phyloP scores from a whole-genome alignment of 2,888 invertebrate genomes.

The Lathronympha strigana region DNA sequence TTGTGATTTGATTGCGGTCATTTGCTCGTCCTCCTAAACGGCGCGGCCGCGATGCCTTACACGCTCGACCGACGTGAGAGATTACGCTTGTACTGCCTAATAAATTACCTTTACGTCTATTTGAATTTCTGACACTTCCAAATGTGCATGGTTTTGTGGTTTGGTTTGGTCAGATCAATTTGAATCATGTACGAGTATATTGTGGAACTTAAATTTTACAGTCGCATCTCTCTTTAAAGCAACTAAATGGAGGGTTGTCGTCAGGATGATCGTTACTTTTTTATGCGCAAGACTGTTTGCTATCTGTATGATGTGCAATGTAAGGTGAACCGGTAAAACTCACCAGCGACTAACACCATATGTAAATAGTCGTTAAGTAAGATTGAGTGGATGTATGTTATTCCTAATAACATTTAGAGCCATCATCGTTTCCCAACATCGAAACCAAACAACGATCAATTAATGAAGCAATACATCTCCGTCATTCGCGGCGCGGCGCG shows the following conservation, averaged over 20 bases:
- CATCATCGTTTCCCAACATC: constrained; percentile 42
- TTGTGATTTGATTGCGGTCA: constrained; percentile 77
- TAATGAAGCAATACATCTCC: constrained; percentile 63
- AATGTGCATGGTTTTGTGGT: constrained; percentile 43
- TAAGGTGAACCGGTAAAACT: not conserved
- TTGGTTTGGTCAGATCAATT: constrained; percentile 30
- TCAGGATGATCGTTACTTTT: too few species aligned
- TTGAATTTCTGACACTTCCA: constrained; percentile 48
- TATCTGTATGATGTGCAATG: not conserved
- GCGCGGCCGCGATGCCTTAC: constrained; percentile 60
- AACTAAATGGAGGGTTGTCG: not conserved
- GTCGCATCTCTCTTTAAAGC: not conserved
- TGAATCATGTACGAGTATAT: constrained; percentile 27
- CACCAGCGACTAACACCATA: constrained; percentile 1
- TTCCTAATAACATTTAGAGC: constrained; percentile 26
- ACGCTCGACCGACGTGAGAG: constrained; percentile 60
- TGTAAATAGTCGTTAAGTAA: constrained; percentile 23
- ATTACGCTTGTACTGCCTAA: constrained; percentile 61
- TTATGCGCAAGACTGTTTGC: not conserved
- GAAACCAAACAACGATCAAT: constrained; percentile 56
- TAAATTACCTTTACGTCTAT: constrained; percentile 57
- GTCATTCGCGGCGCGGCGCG: constrained; percentile 55
- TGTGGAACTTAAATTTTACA: constrained; percentile 6
- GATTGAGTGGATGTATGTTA: constrained; percentile 25
- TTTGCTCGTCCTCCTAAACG: constrained; percentile 71